phyloP scores from a whole-genome alignment of 2,888 invertebrate genomes.

The Archaeoteleia sp. region DNA sequence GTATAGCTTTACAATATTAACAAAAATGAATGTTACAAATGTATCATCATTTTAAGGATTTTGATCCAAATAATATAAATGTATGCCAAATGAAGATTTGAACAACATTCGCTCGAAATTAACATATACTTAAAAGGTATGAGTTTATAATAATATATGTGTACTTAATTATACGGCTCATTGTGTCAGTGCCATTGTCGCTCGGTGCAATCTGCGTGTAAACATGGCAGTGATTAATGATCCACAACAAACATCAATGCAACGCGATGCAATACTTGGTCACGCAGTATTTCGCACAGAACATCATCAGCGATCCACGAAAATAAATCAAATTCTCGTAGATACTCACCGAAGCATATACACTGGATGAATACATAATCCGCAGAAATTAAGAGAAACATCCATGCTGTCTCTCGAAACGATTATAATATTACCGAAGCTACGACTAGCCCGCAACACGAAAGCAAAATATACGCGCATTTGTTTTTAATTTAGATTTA shows the following conservation, averaged over 20 bases:
- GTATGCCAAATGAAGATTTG: too few species aligned
- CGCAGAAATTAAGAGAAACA: too few species aligned
- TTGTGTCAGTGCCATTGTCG: constrained; percentile 32
- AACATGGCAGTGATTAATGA: constrained; percentile 51
- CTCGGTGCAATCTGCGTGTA: constrained; percentile 30
- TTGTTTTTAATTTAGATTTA: constrained; percentile 35
- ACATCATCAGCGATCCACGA: constrained; percentile 2
- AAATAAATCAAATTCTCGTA: constrained; percentile 19
- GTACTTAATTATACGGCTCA: constrained; percentile 23
- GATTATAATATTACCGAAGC: constrained; percentile 25
- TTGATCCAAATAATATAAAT: too few species aligned
- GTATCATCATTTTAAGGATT: too few species aligned
- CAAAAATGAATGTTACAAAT: too few species aligned
- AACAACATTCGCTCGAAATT: constrained; percentile 3
- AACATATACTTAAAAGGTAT: constrained; percentile 12
- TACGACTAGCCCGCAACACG: background rate
- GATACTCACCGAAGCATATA: constrained; percentile 13
- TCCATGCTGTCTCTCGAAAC: constrained; percentile 12
- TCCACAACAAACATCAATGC: constrained; percentile 7
- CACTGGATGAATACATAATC: constrained; percentile 6
- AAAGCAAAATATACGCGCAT: constrained; percentile 16
- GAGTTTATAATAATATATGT: constrained; percentile 5
- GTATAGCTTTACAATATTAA: too few species aligned
- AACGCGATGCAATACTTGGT: background rate
- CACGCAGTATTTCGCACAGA: constrained; percentile 7